Base-by-base conservation (phyloP, 1,140 invertebrate genomes). In the Philopotamus ludificatus region DNA sequence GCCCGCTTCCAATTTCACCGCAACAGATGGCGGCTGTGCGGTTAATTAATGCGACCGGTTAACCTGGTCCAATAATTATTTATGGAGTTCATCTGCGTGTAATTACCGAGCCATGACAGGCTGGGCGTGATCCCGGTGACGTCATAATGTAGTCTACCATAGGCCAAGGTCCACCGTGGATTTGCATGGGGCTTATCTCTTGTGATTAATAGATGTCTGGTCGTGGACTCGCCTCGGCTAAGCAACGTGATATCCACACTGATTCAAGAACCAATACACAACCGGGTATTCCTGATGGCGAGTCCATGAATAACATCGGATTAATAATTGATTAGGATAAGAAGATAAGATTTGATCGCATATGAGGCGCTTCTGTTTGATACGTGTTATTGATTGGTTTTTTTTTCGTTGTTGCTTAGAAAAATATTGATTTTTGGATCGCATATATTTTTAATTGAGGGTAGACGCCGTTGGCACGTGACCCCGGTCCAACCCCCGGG, bases 21-120 rank as follows among this genome's bases (percentile, higher is more conserved):
- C 54, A 44, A 58, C 41, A 58, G 54, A 58, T 58, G 54, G 54
- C 54, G 21, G 34, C 39, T n/a, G 54, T 20, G 54, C 39, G 54
- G 16, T 44, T 58, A 44, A 58, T 58, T 41, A 44, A 26, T 41
- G 51, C n/a, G n/a, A n/a, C n/a, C n/a, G n/a, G n/a, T 25, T 54
- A 54, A 54, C 26, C 1, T 34, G 25, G 25, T 25, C 26, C 51
- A 54, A 54, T 41, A 23, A 44, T 58, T 58, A 58, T 58, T 58
- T 58, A 58, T 58, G 54, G 54, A 39, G 3, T 16, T 26, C 54
- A 20, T 58, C 54, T 20, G 28, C 54, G 34, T 41, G 54, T 58
- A 58, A 58, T 58, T 58, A 58, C 54, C 54, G 34, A 41, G 28
- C 25, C 54, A 41, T 58, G 54, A 58, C 54, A 18, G 23, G 10